A percentile compares a stretch with the other conserved stretches of the same genome.
Evolutionary conservation across 1,140 invertebrate species (phyloP).

Genomic region (Penaeus indicus): DNA sequence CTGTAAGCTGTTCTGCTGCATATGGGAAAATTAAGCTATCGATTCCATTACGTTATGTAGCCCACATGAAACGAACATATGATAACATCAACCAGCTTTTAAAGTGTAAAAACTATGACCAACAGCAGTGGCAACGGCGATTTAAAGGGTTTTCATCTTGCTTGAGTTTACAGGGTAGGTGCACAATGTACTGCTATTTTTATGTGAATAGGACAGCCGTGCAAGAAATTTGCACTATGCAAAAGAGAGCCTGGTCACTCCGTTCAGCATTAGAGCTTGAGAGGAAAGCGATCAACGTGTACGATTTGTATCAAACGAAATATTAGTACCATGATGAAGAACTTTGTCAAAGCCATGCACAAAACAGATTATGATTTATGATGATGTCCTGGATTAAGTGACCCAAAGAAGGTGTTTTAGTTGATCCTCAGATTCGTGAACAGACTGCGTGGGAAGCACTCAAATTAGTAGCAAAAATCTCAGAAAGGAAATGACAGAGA

Average conservation of each 20-base stretch:
- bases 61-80: background rate
- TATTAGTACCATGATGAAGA: background rate
- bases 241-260: background rate
- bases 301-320: conserved; percentile 2
- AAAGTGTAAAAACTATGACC: background rate
- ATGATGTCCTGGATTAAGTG: background rate
- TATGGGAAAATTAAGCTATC: background rate
- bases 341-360: background rate
- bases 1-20: background rate
- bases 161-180: background rate
- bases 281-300: background rate
- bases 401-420: background rate
- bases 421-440: background rate
- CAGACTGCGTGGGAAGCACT: background rate
- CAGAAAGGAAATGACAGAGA: background rate
- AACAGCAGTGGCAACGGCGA: background rate
- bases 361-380: too few species aligned
- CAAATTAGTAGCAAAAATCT: conserved; percentile 9
- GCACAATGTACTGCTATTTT: background rate
- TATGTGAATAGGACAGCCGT: background rate
- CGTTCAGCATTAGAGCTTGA: background rate
- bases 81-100: background rate
- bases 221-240: background rate
- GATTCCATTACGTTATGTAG: background rate
- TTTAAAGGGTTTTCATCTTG: background rate